A percentile compares a stretch with the other conserved stretches of the same genome.
These are phyloP conservation scores for Alcedo quadribrachys DNA, from an alignment of 2,797 vertebrate species.

Conservation along the genomic window DNA sequence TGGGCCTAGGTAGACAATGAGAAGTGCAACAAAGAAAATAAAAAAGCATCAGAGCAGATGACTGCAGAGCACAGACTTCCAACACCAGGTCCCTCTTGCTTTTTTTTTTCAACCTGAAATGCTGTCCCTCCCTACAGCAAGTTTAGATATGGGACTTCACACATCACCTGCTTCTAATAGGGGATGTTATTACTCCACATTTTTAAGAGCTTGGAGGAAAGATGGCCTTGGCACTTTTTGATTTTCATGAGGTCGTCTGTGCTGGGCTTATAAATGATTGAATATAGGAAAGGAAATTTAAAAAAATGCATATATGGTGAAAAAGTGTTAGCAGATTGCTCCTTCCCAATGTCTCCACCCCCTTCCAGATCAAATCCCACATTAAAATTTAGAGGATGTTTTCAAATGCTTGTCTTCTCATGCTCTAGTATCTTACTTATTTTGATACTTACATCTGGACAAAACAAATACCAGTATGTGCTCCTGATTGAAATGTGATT, in stretches of 20 bases:
- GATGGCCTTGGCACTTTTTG: background rate
- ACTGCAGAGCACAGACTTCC: background rate
- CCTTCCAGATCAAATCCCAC: background rate
- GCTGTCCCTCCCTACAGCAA: background rate
- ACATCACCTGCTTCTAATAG: background rate
- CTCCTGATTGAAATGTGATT: background rate
- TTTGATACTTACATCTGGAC: background rate
- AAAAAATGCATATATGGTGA: background rate
- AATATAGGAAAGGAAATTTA: background rate
- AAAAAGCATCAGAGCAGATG: background rate
- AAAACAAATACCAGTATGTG: background rate
- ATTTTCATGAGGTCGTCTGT: conserved; percentile 4
- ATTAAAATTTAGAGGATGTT: background rate
- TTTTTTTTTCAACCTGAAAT: background rate
- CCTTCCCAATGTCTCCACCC: background rate
- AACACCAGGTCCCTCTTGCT: background rate
- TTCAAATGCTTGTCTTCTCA: background rate
- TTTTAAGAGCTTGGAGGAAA: conserved; percentile 16
- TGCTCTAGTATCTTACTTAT: background rate
- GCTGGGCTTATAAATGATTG: background rate
- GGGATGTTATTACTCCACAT: background rate
- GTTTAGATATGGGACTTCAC: background rate
- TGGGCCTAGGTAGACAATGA: background rate
- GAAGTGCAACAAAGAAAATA: background rate
- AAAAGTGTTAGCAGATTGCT: background rate